Base-by-base conservation (phyloP, 2,888 invertebrate species). In the Pycnomerus fuliginosus region DNA sequence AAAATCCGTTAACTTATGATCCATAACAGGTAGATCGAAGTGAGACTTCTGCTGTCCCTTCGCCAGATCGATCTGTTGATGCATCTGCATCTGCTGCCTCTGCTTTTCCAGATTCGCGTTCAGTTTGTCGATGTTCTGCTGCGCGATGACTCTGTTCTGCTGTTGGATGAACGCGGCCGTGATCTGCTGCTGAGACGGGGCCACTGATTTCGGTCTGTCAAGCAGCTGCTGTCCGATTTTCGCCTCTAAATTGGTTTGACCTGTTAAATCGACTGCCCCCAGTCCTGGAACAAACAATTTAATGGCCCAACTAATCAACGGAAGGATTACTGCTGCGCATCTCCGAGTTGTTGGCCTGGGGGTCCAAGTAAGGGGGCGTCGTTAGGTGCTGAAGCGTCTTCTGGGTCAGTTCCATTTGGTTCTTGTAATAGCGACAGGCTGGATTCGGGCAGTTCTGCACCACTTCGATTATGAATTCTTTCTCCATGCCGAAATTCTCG, bases 391-490 rank as follows among this genome's bases (percentile, higher is more conserved):
- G 85, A 52, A 85, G 74, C 29, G 84, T 84, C 61, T 85, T 85
- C 56, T 84, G 84, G 16, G 82, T 82, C 68, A 82, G 74, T 61
- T 82, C 87, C 70, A 90, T 74, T 66, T 90, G 90, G 64, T 84
- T 89, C 68, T 91, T 91, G 66, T 90, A 90, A 66, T 88, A 90
- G 15, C 90, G 83, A 66, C 90, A 91, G 8, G 89, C 88, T 5
- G 89, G 89, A 70, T 90, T 90, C 0, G 90, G 90, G 60, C 90
- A 91, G 57, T 90, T 90, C 66, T 90, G 90, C 10, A 90, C 89
- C 15, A 91, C 90, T 72, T 91, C 90, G 38, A 90, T 79, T 33
- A 91, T 90, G 61, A 90, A 90, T 63, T 90, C 90, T 61, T 90
- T 90, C 67, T 91, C 90, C 90, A 91, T 90, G 33, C 88, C 88